Evolutionary conservation across 1,140 invertebrate species (phyloP), one percentile per base, ranked within the genome.

Genomic region (Coboldia fuscipes): DNA sequence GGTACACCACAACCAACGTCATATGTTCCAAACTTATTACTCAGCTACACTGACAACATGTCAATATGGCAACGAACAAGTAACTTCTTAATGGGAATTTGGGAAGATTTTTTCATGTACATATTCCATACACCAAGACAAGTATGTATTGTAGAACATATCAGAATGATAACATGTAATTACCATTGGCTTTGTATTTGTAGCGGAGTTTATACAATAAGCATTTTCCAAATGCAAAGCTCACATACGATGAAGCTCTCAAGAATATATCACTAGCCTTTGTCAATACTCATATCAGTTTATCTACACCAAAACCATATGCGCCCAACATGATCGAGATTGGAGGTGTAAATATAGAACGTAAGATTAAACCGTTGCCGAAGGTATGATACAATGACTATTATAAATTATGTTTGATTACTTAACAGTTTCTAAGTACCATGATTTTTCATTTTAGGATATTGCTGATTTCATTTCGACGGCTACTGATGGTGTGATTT

Each of bases 271-370:
- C 57, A n/a, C 16, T 61, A 23, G 29, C 68, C 31, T 39, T 76
- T 6, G 33, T 62, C 0, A 69, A 72, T 39, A 65, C 65, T n/a
- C 63, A 70, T 40, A 57, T 62, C 8, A 54, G 51, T 3, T 42
- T 68, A 4, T 60, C 63, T 30, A 57, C 60, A 30, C 51, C 61
- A 7, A 51, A 59, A 30, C 65, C 70, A 0, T 45, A 56, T 8
- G 38, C 67, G 20, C 67, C 70, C 1, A 68, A 48, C 35, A 50
- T 57, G 42, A 55, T 59, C 26, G 49, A 56, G 36, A 48, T 58
- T 56, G 42, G 61, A 60, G 32, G 52, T 59, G 2, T 62, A 61
- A 35, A 59, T 65, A 53, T 34, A 61, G 63, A 19, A 50, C 69
- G 37, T 58, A 68, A 39, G 52, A 67, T 22, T 29, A 49, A 44